Conservation (phyloP, 2,113 vertebrate genomes). For the Cairina moschata region DNA sequence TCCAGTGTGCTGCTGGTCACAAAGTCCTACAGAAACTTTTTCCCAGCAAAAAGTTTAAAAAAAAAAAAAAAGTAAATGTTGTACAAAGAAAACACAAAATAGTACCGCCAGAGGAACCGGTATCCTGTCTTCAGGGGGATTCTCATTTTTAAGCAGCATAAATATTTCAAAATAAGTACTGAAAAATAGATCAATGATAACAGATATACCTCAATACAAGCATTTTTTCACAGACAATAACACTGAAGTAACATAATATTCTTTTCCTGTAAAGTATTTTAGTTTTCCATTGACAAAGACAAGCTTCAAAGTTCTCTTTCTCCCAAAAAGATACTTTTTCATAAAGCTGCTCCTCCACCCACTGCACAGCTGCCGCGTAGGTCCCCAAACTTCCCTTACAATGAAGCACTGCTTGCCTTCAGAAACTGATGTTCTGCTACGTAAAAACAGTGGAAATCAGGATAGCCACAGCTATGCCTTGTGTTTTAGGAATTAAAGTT, state of each 20-base stretch:
- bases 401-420: background rate
- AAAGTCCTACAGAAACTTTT: background rate
- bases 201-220: background rate
- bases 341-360: background rate
- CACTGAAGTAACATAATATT: background rate
- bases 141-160: background rate
- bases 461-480: accelerated
- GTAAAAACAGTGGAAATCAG: background rate
- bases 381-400: background rate
- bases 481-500: background rate
- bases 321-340: background rate
- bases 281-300: background rate
- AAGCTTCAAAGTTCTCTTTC: background rate
- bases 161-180: background rate
- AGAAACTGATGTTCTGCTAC: too few species aligned
- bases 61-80: background rate
- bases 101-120: background rate
- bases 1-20: accelerated
- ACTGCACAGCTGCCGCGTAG: background rate
- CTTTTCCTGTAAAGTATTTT: background rate
- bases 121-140: background rate
- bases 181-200: background rate
- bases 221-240: background rate
- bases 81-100: background rate
- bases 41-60: background rate